These are phyloP conservation scores for Ovibos moschatus DNA, from an alignment of 2,113 vertebrate genomes.

Conservation along the genomic window DNA sequence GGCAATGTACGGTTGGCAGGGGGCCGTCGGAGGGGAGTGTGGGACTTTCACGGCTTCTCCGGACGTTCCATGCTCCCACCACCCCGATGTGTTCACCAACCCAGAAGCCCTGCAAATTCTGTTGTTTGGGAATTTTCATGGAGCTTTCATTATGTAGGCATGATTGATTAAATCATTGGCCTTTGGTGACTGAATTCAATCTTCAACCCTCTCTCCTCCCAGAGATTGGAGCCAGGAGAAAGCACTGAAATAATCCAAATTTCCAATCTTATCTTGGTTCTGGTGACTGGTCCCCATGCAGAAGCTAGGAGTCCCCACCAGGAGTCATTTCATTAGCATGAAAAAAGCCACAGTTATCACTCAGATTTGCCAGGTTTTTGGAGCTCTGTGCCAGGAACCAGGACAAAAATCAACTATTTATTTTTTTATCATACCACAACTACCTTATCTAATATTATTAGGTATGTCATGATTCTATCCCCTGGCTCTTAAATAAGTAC, in stretches of 20 bases:
- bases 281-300: not conserved
- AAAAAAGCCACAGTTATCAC: not conserved
- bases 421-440: not conserved
- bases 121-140: not conserved
- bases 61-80: fast-evolving
- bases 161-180: not conserved
- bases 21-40: fast-evolving
- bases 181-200: not conserved
- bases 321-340: not conserved
- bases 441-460: not conserved
- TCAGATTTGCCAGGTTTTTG: not conserved
- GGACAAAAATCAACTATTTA: not conserved
- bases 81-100: not conserved
- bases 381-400: not conserved
- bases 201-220: not conserved
- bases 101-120: not conserved
- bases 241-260: not conserved
- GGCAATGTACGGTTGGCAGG: not conserved
- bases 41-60: not conserved
- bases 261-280: not conserved
- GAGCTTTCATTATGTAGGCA: not conserved
- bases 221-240: not conserved
- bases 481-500: not conserved
- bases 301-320: not conserved
- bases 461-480: not conserved